phyloP scores from a whole-genome alignment of 2,113 vertebrate genomes.

The Raja brachyura region DNA sequence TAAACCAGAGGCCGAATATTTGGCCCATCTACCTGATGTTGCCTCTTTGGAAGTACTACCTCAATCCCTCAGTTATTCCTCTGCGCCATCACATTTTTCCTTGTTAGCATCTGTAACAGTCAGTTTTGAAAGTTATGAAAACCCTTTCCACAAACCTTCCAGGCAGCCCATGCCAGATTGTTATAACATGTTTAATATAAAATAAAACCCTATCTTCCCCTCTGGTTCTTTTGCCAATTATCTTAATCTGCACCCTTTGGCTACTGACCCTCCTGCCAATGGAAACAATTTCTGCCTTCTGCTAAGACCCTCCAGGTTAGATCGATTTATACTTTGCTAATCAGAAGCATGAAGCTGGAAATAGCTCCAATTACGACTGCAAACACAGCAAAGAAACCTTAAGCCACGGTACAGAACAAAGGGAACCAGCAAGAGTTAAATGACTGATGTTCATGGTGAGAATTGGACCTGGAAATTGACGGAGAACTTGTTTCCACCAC shows the following conservation, averaged over 20 bases:
- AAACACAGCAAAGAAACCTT: not conserved
- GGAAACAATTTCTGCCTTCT: not conserved
- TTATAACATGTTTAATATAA: not conserved
- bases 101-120: not conserved
- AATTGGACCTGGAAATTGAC: not conserved
- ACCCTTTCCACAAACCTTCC: not conserved
- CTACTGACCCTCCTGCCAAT: not conserved
- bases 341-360: not conserved
- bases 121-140: not conserved
- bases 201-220: too few relatives aligned
- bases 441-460: not conserved
- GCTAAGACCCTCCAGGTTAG: conserved; percentile 7
- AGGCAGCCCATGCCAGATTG: not conserved
- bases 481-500: not conserved
- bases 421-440: not conserved
- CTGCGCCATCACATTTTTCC: not conserved
- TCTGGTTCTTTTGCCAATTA: not conserved
- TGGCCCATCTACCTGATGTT: not conserved
- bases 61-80: not conserved
- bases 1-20: not conserved
- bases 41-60: not conserved
- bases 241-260: not conserved
- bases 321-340: not conserved
- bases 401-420: not conserved
- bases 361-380: not conserved